phyloP scores from a whole-genome alignment of 2,797 vertebrate species.

The Lepilemur ruficaudatus region DNA sequence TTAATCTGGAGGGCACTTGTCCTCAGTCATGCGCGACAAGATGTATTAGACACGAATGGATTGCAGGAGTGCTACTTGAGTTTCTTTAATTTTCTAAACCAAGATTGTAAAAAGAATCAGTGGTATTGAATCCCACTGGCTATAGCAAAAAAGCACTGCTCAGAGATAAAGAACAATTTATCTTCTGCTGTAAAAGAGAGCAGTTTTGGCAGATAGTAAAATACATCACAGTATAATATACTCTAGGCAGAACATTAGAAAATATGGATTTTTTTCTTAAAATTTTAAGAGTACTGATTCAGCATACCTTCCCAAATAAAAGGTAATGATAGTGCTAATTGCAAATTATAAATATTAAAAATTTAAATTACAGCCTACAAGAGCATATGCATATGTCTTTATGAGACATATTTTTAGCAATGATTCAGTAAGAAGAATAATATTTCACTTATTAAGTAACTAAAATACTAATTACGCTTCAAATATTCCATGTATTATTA shows the following conservation, averaged over 20 bases:
- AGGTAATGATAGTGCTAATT: constrained; percentile 65
- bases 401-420: constrained; percentile 59
- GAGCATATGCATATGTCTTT: constrained; percentile 3
- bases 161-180: constrained; percentile 73
- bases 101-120: constrained; percentile 75
- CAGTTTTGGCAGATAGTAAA: constrained; percentile 60
- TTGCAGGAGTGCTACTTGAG: constrained; percentile 51
- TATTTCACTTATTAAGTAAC: background rate
- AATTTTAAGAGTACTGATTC: background rate
- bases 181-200: constrained; percentile 70
- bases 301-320: constrained; percentile 53
- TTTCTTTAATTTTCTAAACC: constrained; percentile 78
- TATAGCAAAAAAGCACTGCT: constrained; percentile 56
- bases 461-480: constrained; percentile 58
- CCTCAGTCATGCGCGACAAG: constrained; percentile 72
- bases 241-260: constrained; percentile 52
- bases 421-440: constrained; percentile 65
- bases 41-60: constrained; percentile 69
- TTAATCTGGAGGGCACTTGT: constrained; percentile 77
- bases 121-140: constrained; percentile 66
- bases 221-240: constrained; percentile 48
- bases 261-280: constrained; percentile 33
- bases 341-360: constrained; percentile 54
- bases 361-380: constrained; percentile 50
- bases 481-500: background rate